Percentiles rank a stretch among this genome's conserved stretches.
Conservation (phyloP, 2,888 invertebrate genomes). For the Chymomyza caudatula region DNA sequence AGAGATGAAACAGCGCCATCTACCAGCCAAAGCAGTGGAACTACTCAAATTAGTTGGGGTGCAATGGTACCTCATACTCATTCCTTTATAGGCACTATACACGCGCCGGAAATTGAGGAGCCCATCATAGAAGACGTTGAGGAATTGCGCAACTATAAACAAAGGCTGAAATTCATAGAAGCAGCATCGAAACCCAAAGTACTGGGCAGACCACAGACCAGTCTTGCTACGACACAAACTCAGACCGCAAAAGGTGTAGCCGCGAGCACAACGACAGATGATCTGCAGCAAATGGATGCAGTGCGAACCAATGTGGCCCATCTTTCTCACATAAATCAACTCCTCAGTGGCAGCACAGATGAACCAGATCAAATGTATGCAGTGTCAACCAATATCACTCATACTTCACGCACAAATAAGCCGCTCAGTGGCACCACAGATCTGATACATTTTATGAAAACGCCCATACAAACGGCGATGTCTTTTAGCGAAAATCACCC, state of each 20-base stretch:
- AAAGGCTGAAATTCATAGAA: slow-evolving; percentile 32
- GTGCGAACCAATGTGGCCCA: background rate
- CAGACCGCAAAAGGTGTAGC: background rate
- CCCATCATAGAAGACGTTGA: background rate
- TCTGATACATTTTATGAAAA: background rate
- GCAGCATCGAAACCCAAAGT: slow-evolving; percentile 44
- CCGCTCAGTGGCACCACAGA: background rate
- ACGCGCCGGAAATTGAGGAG: background rate
- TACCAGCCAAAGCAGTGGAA: background rate
- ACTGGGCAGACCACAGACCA: background rate
- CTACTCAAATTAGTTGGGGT: background rate
- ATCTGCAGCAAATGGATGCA: background rate
- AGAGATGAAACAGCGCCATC: background rate
- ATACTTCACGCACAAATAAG: background rate
- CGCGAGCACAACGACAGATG: background rate
- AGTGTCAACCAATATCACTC: background rate
- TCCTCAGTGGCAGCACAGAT: background rate
- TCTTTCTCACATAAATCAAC: background rate
- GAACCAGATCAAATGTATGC: background rate
- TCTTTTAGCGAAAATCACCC: background rate
- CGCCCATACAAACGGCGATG: background rate
- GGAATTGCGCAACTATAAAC: background rate
- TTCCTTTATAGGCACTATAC: background rate
- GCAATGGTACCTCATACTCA: background rate
- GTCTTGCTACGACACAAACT: background rate